Base-by-base conservation (phyloP, 2,888 invertebrate species). In the Torymus tubicola region DNA sequence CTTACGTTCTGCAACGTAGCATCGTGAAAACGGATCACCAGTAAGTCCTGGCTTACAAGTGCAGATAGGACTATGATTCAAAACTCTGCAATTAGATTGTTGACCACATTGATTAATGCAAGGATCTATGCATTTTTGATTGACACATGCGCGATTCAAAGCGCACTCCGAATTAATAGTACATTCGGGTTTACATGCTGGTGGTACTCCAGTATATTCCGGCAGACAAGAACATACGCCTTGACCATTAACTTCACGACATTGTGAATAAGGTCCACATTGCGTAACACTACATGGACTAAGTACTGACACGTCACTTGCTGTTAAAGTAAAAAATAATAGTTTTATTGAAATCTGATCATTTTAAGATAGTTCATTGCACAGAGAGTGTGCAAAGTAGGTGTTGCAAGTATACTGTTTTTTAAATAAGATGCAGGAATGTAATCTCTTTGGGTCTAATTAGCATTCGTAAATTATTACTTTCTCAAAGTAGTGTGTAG, bases 261-360 rank as follows among this genome's bases (percentile, higher is more conserved):
- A 97, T 87, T 96, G 95, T 88, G 96, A 95, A 88, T 96, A 96
- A 0, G 96, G 95, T 58, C 97, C 97, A 90, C 97, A 97, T 52
- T 72, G 74, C 14, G 78, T 69, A 5, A 86, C 93, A 95, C 21
- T 95, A 95, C 81, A 93, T 93, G 16, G 94, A 93, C 86, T 96
- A 96, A 55, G 93, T 93, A 89, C 60, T 92, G 91, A 84, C 91
- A 91, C 96, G 95, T 52, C 95, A 95, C 78, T 65, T 63, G 14
- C 90, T 85, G 63, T 92, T 91, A 50, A 42, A 70, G 64, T 73
- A 71, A 65, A 52, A 63, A 64, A 67, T 42, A 42, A 42, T 42
- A 42, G 42, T 42, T 42, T 42, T 42, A 42, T 42, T 8, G 8
- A 42, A 8, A 42, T 42, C 42, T 42, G 10, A 42, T 0, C 5